A percentile compares a stretch with the other conserved stretches of the same genome.
Conservation (phyloP, 2,888 invertebrate genomes). For the Malthinus flaveolus region DNA sequence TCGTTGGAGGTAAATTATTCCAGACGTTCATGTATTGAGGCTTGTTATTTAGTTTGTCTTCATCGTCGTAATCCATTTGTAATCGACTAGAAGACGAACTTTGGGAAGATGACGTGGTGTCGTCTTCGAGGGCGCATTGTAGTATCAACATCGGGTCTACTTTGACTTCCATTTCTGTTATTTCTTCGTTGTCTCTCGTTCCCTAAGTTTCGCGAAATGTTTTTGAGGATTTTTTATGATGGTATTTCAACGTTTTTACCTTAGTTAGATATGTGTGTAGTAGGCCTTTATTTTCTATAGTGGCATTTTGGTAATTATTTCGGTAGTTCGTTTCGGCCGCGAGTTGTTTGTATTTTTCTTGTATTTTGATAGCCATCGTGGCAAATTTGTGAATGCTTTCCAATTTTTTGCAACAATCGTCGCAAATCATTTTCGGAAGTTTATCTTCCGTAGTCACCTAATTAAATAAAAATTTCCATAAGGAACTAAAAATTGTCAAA, state of each 20-base stretch:
- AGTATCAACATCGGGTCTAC: conserved; percentile 72
- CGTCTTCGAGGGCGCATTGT: conserved; percentile 56
- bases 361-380: conserved; percentile 65
- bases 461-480: conserved; percentile 32
- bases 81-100: conserved; percentile 20
- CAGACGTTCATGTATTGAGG: conserved; percentile 64
- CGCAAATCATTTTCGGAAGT: conserved; percentile 70
- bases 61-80: conserved; percentile 19
- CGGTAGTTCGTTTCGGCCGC: conserved; percentile 39
- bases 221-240: neutral
- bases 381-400: conserved; percentile 70
- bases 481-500: neutral
- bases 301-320: conserved; percentile 45
- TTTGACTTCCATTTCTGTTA: conserved; percentile 67
- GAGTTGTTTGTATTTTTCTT: conserved; percentile 59
- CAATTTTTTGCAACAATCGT: conserved; percentile 65
- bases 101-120: conserved; percentile 28
- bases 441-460: conserved; percentile 69
- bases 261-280: conserved; percentile 61
- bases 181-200: conserved; percentile 45
- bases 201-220: conserved; percentile 34
- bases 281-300: conserved; percentile 55
- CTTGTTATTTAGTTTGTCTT: conserved; percentile 49
- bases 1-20: conserved; percentile 58
- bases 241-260: conserved; percentile 46